Conservation (phyloP, 2,888 invertebrate species). For the Gonocerus acuteangulatus region DNA sequence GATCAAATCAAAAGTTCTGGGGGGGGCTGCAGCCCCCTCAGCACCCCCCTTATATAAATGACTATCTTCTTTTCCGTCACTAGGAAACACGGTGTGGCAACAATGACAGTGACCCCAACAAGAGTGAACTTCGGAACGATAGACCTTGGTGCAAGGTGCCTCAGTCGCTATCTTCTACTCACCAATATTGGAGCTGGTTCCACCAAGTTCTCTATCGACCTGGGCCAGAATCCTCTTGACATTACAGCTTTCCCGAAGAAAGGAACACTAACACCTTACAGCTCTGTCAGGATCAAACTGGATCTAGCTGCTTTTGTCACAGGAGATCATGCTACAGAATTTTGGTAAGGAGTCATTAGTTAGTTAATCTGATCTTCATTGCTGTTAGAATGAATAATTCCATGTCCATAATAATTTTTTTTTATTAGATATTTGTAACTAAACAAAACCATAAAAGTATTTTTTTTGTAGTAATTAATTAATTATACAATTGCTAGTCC, state of each 20-base stretch:
- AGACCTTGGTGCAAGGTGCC: constrained; percentile 44
- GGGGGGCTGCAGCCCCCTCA: no score
- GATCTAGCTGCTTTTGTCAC: constrained; percentile 43
- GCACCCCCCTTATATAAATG: no score
- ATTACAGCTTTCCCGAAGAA: constrained; percentile 44
- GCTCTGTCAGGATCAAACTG: constrained; percentile 40
- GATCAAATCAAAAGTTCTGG: no score
- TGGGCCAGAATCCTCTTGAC: constrained; percentile 44
- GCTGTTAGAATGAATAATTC: no score
- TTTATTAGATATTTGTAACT: not conserved
- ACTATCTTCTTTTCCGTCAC: no score
- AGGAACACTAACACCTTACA: constrained; percentile 42
- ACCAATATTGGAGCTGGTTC: constrained; percentile 44
- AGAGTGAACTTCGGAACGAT: constrained; percentile 45
- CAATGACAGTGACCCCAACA: constrained; percentile 41
- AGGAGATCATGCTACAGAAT: constrained; percentile 44
- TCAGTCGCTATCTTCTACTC: constrained; percentile 42
- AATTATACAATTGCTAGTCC: no score
- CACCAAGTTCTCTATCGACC: constrained; percentile 45
- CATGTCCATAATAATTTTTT: not conserved
- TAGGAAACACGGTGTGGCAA: not conserved
- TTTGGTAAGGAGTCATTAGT: constrained; percentile 44
- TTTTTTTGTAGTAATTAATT: no score
- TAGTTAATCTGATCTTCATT: no score
- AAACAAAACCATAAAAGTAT: no score